Conservation (phyloP, 37 sponge, comb jelly and placozoan species). For the Geodia barretti region DNA sequence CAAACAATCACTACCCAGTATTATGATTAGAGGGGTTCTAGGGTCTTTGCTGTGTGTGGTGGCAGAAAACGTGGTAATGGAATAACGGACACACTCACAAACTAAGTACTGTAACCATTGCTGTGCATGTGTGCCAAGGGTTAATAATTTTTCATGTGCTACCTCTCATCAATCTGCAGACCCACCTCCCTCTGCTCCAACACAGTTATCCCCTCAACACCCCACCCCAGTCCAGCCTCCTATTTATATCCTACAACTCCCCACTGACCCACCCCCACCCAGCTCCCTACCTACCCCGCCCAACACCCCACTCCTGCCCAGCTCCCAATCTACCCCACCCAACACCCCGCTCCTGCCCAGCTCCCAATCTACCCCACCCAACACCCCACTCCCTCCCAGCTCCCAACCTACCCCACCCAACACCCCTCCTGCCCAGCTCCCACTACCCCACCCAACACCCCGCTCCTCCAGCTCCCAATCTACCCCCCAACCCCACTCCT, state of each 20-base stretch:
- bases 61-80: no score
- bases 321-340: constrained; percentile 1
- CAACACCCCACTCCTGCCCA: background rate
- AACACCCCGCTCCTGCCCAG: background rate
- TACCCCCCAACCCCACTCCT: background rate
- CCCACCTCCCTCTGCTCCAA: no score
- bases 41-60: no score
- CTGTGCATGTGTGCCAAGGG: no score
- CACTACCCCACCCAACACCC: background rate
- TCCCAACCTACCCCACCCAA: background rate
- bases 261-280: background rate
- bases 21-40: no score
- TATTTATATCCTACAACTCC: no score
- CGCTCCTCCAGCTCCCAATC: background rate
- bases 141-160: no score
- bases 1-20: no score
- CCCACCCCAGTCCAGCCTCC: background rate
- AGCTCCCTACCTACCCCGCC: background rate
- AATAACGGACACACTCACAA: no score
- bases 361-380: background rate
- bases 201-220: background rate
- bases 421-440: background rate
- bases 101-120: no score
- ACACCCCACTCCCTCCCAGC: background rate
- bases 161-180: no score